Evolutionary conservation across 2,888 invertebrate genomes (phyloP).

Genomic region (Hypomecis punctinalis): DNA sequence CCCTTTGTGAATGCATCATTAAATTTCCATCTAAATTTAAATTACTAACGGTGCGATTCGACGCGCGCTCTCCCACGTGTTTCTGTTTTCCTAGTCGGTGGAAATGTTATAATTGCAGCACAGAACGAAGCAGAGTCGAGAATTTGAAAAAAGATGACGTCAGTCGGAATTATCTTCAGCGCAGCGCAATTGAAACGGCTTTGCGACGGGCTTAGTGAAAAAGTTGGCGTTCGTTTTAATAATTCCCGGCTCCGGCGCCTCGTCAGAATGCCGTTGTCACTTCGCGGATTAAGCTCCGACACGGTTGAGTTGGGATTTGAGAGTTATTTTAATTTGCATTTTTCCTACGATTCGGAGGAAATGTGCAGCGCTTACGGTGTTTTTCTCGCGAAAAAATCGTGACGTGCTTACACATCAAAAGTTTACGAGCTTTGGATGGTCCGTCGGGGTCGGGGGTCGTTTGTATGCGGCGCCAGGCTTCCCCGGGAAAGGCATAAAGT

Average conservation of each 20-base stretch:
- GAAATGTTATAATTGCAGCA: constrained; percentile 85
- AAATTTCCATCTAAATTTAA: constrained; percentile 86
- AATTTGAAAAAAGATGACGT: constrained; percentile 85
- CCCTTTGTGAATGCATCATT: constrained; percentile 85
- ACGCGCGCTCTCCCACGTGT: constrained; percentile 80
- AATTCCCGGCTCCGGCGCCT: constrained; percentile 85
- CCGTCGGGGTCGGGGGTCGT: constrained; percentile 68
- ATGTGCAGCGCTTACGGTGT: constrained; percentile 58
- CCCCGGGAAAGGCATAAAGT: constrained; percentile 79
- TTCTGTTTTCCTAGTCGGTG: constrained; percentile 84
- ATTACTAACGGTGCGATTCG: constrained; percentile 81
- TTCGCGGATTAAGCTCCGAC: constrained; percentile 84
- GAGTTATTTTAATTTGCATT: constrained; percentile 84
- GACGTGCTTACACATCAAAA: constrained; percentile 61
- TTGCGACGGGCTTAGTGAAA: constrained; percentile 85
- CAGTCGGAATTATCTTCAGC: constrained; percentile 85
- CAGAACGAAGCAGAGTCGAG: constrained; percentile 81
- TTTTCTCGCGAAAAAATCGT: constrained; percentile 54
- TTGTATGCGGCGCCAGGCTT: constrained; percentile 74
- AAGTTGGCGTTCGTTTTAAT: constrained; percentile 86
- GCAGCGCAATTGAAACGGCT: constrained; percentile 85
- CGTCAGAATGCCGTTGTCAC: constrained; percentile 86
- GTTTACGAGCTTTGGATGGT: constrained; percentile 68
- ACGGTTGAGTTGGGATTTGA: constrained; percentile 83
- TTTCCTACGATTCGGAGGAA: constrained; percentile 72